phyloP scores from a whole-genome alignment of 2,797 vertebrate genomes.

The Pelodytes ibericus region DNA sequence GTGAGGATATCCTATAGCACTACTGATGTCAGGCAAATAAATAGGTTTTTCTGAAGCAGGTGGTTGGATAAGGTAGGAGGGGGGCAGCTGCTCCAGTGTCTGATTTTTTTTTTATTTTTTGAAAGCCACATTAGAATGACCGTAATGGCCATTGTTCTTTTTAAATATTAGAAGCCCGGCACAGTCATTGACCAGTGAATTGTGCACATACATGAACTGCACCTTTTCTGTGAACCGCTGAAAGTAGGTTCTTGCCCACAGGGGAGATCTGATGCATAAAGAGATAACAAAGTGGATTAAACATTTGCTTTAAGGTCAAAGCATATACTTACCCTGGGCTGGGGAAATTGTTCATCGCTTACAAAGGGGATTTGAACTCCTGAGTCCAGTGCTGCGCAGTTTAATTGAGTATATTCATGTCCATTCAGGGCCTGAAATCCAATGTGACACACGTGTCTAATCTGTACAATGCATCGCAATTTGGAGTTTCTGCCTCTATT shows the following conservation, averaged over 20 bases:
- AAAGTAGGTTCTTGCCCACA: slow-evolving; percentile 8
- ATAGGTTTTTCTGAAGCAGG: background rate
- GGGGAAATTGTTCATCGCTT: background rate
- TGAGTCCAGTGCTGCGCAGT: background rate
- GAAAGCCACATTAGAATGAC: slow-evolving; percentile 15
- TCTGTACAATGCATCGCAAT: too few relatives aligned
- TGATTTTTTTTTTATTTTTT: background rate
- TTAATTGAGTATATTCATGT: background rate
- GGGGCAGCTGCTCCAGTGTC: background rate
- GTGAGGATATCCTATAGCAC: background rate
- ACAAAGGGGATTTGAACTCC: background rate
- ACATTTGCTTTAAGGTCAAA: background rate
- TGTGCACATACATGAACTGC: background rate
- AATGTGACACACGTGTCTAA: too few relatives aligned
- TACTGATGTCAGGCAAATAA: background rate
- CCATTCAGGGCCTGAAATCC: too few relatives aligned
- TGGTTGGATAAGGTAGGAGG: background rate
- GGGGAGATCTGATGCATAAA: background rate
- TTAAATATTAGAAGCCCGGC: background rate
- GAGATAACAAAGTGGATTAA: slow-evolving; percentile 16
- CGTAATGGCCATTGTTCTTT: slow-evolving; percentile 2
- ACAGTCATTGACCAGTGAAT: slow-evolving; percentile 4
- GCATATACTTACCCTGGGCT: background rate
- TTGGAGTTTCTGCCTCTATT: too few relatives aligned
- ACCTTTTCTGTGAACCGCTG: background rate